A percentile compares a stretch with the other conserved stretches of the same genome.
Evolutionary conservation across 2,797 vertebrate genomes (phyloP).

Genomic region (Loriculus beryllinus): DNA sequence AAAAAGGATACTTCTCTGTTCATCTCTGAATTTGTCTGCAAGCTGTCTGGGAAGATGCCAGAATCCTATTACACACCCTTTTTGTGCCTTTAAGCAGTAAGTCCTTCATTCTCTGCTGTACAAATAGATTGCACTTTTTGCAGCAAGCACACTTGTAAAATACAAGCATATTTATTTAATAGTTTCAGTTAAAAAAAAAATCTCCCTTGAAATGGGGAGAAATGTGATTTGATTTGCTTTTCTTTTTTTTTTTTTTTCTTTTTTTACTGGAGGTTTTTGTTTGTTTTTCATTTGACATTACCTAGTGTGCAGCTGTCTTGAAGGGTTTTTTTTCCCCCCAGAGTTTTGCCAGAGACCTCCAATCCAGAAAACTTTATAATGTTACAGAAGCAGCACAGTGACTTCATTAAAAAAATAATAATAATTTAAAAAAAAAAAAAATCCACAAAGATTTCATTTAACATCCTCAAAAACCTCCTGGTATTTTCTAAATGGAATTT

Average conservation of each 20-base stretch:
- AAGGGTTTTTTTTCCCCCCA: not conserved
- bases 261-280: not conserved
- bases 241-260: not conserved
- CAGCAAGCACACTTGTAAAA: constrained; percentile 58
- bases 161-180: constrained; percentile 58
- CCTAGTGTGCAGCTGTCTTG: not conserved
- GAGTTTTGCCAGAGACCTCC: not conserved
- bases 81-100: constrained; percentile 69
- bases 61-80: constrained; percentile 68
- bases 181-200: constrained; percentile 11
- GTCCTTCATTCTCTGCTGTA: constrained; percentile 65
- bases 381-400: not conserved
- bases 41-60: constrained; percentile 71
- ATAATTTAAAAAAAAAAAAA: not conserved
- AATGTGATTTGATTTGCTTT: not conserved
- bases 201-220: not conserved
- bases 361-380: not conserved
- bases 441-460: not conserved
- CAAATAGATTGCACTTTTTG: constrained; percentile 72
- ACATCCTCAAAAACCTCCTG: not conserved
- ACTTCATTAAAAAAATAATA: not conserved
- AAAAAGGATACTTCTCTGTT: constrained; percentile 67
- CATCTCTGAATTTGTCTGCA: constrained; percentile 67
- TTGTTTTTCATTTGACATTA: constrained; percentile 25
- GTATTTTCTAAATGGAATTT: constrained; percentile 24